A percentile compares a stretch with the other conserved stretches of the same genome.
Evolutionary conservation across 1,140 invertebrate species (phyloP).

Genomic region (Brachionus rotundiformis): DNA sequence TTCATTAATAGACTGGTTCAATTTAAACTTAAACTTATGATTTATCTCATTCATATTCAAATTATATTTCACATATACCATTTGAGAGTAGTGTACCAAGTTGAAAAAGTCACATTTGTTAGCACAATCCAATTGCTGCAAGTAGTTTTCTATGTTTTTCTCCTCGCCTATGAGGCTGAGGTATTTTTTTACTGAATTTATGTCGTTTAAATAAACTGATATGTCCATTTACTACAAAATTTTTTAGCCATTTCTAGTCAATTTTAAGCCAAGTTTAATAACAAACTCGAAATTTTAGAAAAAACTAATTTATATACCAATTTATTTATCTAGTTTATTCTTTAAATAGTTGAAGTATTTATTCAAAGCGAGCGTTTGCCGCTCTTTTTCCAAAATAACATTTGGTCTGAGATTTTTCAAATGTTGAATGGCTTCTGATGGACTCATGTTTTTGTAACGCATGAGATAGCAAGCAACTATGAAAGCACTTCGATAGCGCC

Average conservation of each 20-base stretch:
- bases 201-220: not conserved
- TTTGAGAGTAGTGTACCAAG: not conserved
- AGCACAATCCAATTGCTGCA: constrained; percentile 1
- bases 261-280: constrained; percentile 8
- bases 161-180: not conserved
- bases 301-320: not conserved
- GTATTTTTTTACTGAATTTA: constrained; percentile 21
- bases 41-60: not conserved
- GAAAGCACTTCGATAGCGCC: constrained; percentile 23
- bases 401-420: constrained; percentile 9
- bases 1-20: constrained; percentile 7
- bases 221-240: constrained; percentile 1
- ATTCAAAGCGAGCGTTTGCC: constrained; percentile 13
- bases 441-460: not conserved
- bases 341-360: constrained; percentile 17
- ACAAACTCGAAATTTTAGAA: constrained; percentile 12
- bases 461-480: constrained; percentile 48
- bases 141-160: not conserved
- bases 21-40: not conserved
- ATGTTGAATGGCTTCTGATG: constrained; percentile 15
- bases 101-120: not conserved
- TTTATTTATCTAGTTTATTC: constrained; percentile 4
- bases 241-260: not conserved
- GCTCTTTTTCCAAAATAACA: constrained; percentile 33
- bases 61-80: not conserved